phyloP scores from a whole-genome alignment of 2,113 vertebrate genomes.

The Verasper variegatus region DNA sequence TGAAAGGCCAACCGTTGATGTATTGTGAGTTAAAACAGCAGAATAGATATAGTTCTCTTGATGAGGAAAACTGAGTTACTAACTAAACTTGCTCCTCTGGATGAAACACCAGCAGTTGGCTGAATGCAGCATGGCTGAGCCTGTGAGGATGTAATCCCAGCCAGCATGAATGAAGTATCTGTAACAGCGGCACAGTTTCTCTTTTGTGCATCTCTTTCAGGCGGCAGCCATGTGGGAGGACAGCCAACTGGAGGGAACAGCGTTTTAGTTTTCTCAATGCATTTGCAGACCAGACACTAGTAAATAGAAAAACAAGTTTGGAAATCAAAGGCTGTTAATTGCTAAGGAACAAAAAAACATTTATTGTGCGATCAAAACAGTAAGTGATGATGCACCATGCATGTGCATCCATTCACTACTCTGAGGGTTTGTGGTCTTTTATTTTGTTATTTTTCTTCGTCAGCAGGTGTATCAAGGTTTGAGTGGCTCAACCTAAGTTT shows the following conservation, averaged over 20 bases:
- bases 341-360: not conserved
- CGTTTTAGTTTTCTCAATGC: slow-evolving; percentile 23
- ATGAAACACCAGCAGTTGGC: slow-evolving; percentile 21
- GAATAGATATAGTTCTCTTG: not conserved
- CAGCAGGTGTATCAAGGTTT: too few relatives aligned
- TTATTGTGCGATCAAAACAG: too few relatives aligned
- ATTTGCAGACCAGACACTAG: slow-evolving; percentile 6
- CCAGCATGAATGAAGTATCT: slow-evolving; percentile 54
- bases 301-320: not conserved
- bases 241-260: slow-evolving; percentile 23
- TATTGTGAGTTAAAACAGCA: not conserved
- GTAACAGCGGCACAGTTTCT: slow-evolving; percentile 64
- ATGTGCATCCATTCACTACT: too few relatives aligned
- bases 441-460: not conserved
- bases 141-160: slow-evolving; percentile 48
- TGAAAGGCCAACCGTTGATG: not conserved
- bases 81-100: not conserved
- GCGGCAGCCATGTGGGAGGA: slow-evolving; percentile 35
- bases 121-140: slow-evolving; percentile 35
- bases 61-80: not conserved
- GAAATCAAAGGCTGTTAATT: not conserved
- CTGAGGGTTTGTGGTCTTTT: too few relatives aligned
- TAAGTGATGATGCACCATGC: too few relatives aligned
- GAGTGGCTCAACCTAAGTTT: not conserved
- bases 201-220: slow-evolving; percentile 58